Percentiles rank a stretch among this genome's conserved stretches.
These are phyloP conservation scores for Phytoseiulus persimilis DNA, from an alignment of 2,888 invertebrate species.

Conservation along the genomic window DNA sequence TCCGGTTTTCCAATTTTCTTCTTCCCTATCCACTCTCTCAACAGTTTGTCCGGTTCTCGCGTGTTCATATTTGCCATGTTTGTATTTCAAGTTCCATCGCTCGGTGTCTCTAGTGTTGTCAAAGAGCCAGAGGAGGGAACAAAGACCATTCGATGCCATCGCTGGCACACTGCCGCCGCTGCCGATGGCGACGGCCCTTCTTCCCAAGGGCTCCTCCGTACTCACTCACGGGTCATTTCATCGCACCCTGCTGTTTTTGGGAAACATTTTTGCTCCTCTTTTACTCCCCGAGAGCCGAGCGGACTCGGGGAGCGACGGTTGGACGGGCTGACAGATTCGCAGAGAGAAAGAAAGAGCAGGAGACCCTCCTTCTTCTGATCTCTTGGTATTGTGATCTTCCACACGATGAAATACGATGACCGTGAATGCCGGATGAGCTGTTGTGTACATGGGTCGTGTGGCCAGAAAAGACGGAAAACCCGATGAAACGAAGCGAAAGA, in stretches of 20 bases:
- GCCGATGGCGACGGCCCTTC: background rate
- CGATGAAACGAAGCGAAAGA: too few species aligned
- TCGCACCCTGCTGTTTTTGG: slow-evolving; percentile 17
- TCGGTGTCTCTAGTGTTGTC: background rate
- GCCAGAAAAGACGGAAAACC: background rate
- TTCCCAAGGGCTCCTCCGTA: background rate
- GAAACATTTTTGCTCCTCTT: slow-evolving; percentile 5
- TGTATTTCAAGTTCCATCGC: background rate
- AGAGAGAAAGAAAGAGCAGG: background rate
- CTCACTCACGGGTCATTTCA: slow-evolving; percentile 38
- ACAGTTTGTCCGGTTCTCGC: background rate
- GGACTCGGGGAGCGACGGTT: background rate
- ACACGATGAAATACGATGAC: background rate
- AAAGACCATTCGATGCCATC: background rate
- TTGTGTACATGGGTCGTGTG: background rate
- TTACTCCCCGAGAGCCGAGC: background rate
- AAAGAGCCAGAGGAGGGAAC: background rate
- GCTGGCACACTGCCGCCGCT: background rate
- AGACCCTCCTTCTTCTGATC: background rate
- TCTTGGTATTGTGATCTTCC: background rate
- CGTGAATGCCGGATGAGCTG: background rate
- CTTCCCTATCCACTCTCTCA: background rate
- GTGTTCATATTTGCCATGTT: background rate
- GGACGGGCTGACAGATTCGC: background rate
- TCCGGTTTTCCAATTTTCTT: background rate